phyloP scores from a whole-genome alignment of 2,113 vertebrate species.

The Poeciliopsis occidentalis region DNA sequence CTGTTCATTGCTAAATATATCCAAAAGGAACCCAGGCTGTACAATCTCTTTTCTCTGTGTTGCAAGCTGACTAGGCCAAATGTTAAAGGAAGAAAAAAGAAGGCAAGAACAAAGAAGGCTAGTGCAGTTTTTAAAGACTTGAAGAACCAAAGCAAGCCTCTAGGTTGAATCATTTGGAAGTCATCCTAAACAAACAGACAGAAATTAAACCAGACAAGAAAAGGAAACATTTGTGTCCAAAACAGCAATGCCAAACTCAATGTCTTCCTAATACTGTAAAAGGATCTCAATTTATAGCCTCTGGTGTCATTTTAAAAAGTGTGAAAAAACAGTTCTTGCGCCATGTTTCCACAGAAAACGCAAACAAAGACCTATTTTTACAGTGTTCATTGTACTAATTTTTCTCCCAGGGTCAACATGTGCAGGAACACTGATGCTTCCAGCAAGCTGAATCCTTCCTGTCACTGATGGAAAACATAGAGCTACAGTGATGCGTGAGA shows the following conservation, averaged over 20 bases:
- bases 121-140: slow-evolving; percentile 9
- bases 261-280: slow-evolving; percentile 38
- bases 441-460: slow-evolving; percentile 13
- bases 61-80: slow-evolving; percentile 58
- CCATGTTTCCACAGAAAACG: slow-evolving; percentile 26
- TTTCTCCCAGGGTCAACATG: slow-evolving; percentile 43
- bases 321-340: slow-evolving; percentile 25
- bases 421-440: slow-evolving; percentile 33
- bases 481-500: slow-evolving; percentile 25
- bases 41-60: slow-evolving; percentile 50
- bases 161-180: slow-evolving; percentile 15
- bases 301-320: slow-evolving; percentile 12
- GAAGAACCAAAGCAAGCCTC: slow-evolving; percentile 10
- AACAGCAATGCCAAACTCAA: slow-evolving; percentile 33
- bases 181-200: slow-evolving; percentile 23
- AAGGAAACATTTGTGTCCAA: slow-evolving; percentile 40
- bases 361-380: slow-evolving; percentile 42
- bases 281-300: slow-evolving; percentile 41
- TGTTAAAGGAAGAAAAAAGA: slow-evolving; percentile 44
- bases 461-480: slow-evolving; percentile 36
- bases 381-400: slow-evolving; percentile 39
- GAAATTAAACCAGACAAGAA: slow-evolving; percentile 50
- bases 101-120: slow-evolving; percentile 23
- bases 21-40: slow-evolving; percentile 59
- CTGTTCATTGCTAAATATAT: slow-evolving; percentile 78